phyloP scores from a whole-genome alignment of 2,888 invertebrate genomes.

The Labia minor region DNA sequence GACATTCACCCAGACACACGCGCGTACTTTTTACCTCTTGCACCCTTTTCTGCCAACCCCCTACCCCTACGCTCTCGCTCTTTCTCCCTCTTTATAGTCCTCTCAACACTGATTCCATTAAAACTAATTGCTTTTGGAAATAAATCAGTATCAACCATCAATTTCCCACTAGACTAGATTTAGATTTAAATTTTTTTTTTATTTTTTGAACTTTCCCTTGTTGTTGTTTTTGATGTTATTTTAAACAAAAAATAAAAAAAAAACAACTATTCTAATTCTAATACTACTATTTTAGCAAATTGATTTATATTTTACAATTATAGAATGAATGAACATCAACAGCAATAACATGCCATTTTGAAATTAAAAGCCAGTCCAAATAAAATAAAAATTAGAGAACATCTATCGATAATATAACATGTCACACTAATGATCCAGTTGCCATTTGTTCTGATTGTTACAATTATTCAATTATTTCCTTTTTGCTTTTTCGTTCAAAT shows the following conservation, averaged over 20 bases:
- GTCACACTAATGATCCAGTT: too few relatives aligned
- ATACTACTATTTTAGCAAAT: slow-evolving; percentile 1
- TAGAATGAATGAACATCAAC: neutral
- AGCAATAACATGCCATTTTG: too few relatives aligned
- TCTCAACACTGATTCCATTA: neutral
- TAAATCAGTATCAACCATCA: slow-evolving; percentile 3
- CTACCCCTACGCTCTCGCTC: neutral
- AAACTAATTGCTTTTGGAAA: neutral
- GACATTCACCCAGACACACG: too few relatives aligned
- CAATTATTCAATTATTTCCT: too few relatives aligned
- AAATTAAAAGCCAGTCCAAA: too few relatives aligned
- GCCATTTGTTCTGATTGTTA: too few relatives aligned
- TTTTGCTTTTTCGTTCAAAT: too few relatives aligned
- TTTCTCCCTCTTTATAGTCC: neutral
- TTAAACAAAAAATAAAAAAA: neutral
- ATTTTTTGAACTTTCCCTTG: neutral
- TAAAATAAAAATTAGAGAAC: too few relatives aligned
- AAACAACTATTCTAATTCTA: too few relatives aligned
- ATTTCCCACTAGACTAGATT: neutral
- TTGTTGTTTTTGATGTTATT: neutral
- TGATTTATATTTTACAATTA: slow-evolving; percentile 13
- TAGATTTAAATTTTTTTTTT: neutral
- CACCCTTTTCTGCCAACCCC: too few relatives aligned
- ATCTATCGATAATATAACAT: too few relatives aligned
- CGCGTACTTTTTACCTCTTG: too few relatives aligned